Conservation (phyloP, 1,140 invertebrate species). For the Dendrolimus kikuchii region DNA sequence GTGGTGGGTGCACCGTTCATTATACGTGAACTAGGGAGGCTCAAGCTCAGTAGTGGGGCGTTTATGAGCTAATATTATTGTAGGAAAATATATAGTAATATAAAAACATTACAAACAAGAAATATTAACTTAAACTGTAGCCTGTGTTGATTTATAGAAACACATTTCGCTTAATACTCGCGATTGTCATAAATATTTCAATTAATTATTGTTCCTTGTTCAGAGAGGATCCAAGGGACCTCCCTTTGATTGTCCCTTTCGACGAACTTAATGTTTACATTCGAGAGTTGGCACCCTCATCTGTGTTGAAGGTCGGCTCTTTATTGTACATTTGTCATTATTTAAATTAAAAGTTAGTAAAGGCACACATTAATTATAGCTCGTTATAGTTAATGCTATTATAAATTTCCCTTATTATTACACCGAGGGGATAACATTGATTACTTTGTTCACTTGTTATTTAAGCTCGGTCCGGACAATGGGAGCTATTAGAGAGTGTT, state of each 20-base stretch:
- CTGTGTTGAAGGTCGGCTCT: background rate
- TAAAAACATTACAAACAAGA: too few relatives aligned
- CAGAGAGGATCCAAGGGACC: slow-evolving; percentile 14
- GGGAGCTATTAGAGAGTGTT: slow-evolving; percentile 12
- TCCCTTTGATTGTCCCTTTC: slow-evolving; percentile 27
- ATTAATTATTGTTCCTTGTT: slow-evolving; percentile 31
- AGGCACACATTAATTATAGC: slow-evolving; percentile 8
- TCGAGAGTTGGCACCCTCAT: slow-evolving; percentile 21
- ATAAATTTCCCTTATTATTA: slow-evolving; percentile 5
- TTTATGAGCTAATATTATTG: background rate
- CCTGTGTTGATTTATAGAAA: too few relatives aligned
- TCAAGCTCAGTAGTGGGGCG: background rate
- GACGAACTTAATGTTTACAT: slow-evolving; percentile 30
- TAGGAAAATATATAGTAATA: too few relatives aligned
- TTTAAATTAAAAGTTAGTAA: slow-evolving; percentile 9
- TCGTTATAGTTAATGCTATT: slow-evolving; percentile 9
- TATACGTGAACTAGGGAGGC: too few relatives aligned
- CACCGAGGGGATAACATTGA: slow-evolving; percentile 15
- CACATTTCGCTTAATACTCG: too few relatives aligned
- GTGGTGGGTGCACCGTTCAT: too few relatives aligned
- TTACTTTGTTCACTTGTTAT: slow-evolving; percentile 18
- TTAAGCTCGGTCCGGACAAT: slow-evolving; percentile 10
- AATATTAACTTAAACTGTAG: too few relatives aligned
- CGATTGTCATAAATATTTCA: slow-evolving; percentile 25
- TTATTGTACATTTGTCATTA: slow-evolving; percentile 9